Evolutionary conservation across 2,113 vertebrate genomes (phyloP).

Genomic region (Piprites chloris): DNA sequence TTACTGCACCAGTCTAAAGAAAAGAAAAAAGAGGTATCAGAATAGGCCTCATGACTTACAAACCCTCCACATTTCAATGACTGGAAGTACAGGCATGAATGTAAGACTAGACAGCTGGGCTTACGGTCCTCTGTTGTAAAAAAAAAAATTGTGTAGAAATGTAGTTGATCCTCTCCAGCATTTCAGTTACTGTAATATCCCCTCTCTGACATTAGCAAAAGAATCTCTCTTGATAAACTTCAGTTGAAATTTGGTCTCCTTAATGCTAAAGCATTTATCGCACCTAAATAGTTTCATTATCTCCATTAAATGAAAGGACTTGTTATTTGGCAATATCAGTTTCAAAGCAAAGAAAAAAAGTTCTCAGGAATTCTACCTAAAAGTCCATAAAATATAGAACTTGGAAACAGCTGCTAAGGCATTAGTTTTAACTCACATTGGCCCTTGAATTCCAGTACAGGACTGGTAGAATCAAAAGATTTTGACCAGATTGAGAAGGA

Average conservation of each 20-base stretch:
- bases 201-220: neutral
- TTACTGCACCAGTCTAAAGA: neutral
- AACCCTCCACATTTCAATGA: neutral
- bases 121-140: slow-evolving; percentile 1
- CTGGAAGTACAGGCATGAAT: neutral
- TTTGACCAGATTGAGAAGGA: neutral
- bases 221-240: neutral
- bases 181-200: neutral
- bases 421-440: neutral
- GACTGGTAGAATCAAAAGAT: neutral
- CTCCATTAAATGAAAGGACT: neutral
- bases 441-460: neutral
- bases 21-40: neutral
- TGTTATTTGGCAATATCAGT: neutral
- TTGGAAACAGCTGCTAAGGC: neutral
- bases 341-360: neutral
- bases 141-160: slow-evolving; percentile 23
- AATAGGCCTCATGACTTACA: neutral
- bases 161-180: neutral
- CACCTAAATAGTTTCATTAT: neutral
- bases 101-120: neutral
- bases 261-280: neutral
- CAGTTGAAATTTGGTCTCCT: accelerated
- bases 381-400: neutral
- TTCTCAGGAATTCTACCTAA: neutral